phyloP scores from a whole-genome alignment of 2,888 invertebrate genomes.

The Alviniconcha strummeri region DNA sequence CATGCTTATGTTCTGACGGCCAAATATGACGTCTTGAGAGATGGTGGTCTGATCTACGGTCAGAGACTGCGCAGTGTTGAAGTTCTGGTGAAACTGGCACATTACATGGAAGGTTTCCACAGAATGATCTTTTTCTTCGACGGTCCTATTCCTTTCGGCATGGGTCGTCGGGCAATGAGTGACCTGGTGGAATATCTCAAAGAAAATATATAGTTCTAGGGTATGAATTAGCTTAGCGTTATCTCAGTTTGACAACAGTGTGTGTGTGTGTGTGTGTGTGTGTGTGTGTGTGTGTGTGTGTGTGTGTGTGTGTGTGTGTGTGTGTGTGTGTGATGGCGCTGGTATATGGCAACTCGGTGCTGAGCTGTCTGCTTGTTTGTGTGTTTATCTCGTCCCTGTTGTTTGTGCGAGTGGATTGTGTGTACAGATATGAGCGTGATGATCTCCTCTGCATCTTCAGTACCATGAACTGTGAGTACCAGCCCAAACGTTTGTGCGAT shows the following conservation, averaged over 20 bases:
- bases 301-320: not conserved
- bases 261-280: too few species aligned
- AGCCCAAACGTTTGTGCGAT: too few species aligned
- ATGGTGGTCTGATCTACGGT: slow-evolving; percentile 72
- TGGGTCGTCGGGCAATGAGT: slow-evolving; percentile 52
- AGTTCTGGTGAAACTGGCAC: slow-evolving; percentile 60
- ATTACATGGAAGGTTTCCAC: slow-evolving; percentile 60
- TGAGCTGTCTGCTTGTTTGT: too few species aligned
- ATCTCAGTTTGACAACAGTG: too few species aligned
- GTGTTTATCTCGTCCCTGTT: too few species aligned
- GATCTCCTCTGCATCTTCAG: too few species aligned
- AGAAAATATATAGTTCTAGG: slow-evolving; percentile 40
- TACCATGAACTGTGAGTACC: too few species aligned
- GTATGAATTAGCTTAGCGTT: too few species aligned
- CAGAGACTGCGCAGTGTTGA: slow-evolving; percentile 61
- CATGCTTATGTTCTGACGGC: slow-evolving; percentile 70
- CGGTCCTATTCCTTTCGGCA: slow-evolving; percentile 55
- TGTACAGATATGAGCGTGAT: too few species aligned
- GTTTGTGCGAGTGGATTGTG: too few species aligned
- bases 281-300: too few species aligned
- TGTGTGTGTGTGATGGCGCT: not conserved
- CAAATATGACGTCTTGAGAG: slow-evolving; percentile 72
- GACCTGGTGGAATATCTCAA: slow-evolving; percentile 53
- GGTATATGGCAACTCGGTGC: too few species aligned
- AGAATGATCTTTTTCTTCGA: slow-evolving; percentile 58